Percentiles rank a stretch among this genome's conserved stretches.
Evolutionary conservation across 1,140 invertebrate species (phyloP).

Genomic region (Gonioctena quinquepunctata): DNA sequence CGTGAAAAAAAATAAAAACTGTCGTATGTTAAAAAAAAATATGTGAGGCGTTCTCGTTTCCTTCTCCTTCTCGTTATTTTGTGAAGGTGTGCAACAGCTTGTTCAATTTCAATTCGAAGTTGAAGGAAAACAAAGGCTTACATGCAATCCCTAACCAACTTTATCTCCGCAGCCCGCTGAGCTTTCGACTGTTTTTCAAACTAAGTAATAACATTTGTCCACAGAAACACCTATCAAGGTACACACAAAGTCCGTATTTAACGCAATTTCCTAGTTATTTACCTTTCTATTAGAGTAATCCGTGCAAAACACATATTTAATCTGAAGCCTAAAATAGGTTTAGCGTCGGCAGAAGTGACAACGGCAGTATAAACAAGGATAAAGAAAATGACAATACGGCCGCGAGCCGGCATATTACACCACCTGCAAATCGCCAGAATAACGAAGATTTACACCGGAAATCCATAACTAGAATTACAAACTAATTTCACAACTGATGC

Average conservation of each 20-base stretch:
- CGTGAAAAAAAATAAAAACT: no score
- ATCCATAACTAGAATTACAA: constrained; percentile 3
- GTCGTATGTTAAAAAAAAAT: no score
- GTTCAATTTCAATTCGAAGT: no score
- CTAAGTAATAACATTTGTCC: background rate
- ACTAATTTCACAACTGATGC: no score
- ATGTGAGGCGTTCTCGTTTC: no score
- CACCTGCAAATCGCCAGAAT: background rate
- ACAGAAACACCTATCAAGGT: background rate
- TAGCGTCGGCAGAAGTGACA: background rate
- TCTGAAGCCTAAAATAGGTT: constrained; percentile 1
- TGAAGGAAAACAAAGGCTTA: no score
- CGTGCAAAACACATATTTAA: constrained; percentile 9
- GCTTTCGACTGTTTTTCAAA: background rate
- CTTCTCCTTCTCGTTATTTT: no score
- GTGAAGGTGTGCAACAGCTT: no score
- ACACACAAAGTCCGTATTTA: background rate
- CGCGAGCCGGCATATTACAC: background rate
- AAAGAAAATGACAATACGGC: constrained; percentile 4
- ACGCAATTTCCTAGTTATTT: background rate
- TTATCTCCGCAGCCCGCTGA: background rate
- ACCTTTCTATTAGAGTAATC: constrained; percentile 5
- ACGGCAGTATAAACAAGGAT: constrained; percentile 7
- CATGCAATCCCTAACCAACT: background rate
- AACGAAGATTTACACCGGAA: constrained; percentile 1